phyloP scores from a whole-genome alignment of 2,888 invertebrate species.

The Laspeyria flexula region DNA sequence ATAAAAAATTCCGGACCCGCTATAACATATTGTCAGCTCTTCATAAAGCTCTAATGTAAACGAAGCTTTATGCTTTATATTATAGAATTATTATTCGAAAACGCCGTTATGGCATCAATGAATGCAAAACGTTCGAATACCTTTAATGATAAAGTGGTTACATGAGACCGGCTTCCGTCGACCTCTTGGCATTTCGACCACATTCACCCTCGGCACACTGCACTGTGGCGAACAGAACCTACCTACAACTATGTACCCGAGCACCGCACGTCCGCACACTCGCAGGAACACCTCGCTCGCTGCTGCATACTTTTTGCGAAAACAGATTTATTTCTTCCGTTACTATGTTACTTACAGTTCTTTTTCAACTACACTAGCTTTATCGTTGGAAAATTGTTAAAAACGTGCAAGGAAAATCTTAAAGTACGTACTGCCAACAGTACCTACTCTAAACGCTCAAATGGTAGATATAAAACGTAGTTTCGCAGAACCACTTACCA shows the following conservation, averaged over 20 bases:
- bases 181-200: slow-evolving; percentile 53
- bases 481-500: slow-evolving; percentile 25
- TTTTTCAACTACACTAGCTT: slow-evolving; percentile 39
- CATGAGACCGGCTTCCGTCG: slow-evolving; percentile 38
- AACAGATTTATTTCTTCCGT: slow-evolving; percentile 66
- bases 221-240: no score
- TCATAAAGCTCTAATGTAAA: no score
- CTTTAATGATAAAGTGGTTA: slow-evolving; percentile 44
- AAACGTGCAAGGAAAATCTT: slow-evolving; percentile 34
- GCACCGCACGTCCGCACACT: background rate
- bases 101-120: slow-evolving; percentile 40
- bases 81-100: slow-evolving; percentile 13
- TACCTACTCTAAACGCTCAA: slow-evolving; percentile 14
- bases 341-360: slow-evolving; percentile 43
- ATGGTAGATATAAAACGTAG: background rate
- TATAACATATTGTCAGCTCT: no score
- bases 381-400: slow-evolving; percentile 35
- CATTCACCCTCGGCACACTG: slow-evolving; percentile 18
- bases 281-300: slow-evolving; percentile 43
- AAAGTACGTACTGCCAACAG: no score
- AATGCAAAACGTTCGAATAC: slow-evolving; percentile 48
- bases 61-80: background rate
- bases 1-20: no score
- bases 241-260: no score
- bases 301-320: slow-evolving; percentile 55